phyloP scores from a whole-genome alignment of 2,888 invertebrate genomes.

The Arge pagana region DNA sequence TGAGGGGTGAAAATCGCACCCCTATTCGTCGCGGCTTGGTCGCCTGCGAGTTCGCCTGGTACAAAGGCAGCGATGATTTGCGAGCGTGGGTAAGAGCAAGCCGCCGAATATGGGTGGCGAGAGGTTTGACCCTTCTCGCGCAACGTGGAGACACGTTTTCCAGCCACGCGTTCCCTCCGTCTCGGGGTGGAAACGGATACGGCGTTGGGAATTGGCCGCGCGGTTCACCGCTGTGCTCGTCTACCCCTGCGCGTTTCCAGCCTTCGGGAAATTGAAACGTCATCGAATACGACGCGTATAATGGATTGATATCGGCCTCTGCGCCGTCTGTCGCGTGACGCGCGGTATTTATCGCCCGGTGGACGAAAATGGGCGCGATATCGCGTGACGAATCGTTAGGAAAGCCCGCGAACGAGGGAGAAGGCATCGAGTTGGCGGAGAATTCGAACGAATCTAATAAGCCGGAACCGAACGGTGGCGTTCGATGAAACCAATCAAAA shows the following conservation, averaged over 20 bases:
- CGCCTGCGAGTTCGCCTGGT: not conserved
- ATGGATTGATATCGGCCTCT: too few relatives aligned
- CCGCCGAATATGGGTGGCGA: not conserved
- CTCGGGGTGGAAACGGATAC: slow-evolving; percentile 18
- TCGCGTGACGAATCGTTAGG: too few relatives aligned
- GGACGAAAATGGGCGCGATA: too few relatives aligned
- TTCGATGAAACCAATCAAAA: too few relatives aligned
- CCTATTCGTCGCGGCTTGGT: slow-evolving; percentile 34
- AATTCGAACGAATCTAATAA: too few relatives aligned
- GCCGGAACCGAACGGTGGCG: too few relatives aligned
- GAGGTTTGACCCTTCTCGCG: not conserved
- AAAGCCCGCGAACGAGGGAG: too few relatives aligned
- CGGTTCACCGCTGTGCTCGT: not conserved
- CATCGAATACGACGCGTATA: too few relatives aligned
- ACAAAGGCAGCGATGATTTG: slow-evolving; percentile 17
- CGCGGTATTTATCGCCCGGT: too few relatives aligned
- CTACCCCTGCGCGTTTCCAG: not conserved
- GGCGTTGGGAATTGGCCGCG: not conserved
- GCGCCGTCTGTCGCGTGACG: too few relatives aligned
- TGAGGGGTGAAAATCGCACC: slow-evolving; percentile 34
- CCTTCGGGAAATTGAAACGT: slow-evolving; percentile 11
- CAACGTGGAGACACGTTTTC: slow-evolving; percentile 7
- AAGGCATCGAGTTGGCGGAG: too few relatives aligned
- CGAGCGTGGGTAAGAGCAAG: slow-evolving; percentile 6
- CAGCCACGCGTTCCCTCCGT: too few relatives aligned